Conservation (phyloP, 2,888 invertebrate species). For the Lathronympha strigana region DNA sequence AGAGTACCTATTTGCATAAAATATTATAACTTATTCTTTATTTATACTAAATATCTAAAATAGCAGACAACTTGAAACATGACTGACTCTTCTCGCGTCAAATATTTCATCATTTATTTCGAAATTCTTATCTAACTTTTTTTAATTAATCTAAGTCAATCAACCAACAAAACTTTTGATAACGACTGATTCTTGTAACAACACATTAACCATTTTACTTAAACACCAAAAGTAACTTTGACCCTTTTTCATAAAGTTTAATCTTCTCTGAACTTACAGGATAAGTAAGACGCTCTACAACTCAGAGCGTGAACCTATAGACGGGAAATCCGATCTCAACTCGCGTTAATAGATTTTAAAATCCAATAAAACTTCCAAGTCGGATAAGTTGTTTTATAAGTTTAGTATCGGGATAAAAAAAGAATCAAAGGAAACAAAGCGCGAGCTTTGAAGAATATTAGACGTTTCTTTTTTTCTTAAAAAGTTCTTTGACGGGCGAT, state of each 20-base stretch:
- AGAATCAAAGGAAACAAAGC: slow-evolving; percentile 3
- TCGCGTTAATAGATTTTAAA: neutral
- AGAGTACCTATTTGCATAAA: too few species aligned
- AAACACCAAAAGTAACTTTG: neutral
- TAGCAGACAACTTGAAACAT: neutral
- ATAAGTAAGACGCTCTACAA: neutral
- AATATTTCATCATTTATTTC: slow-evolving; percentile 5
- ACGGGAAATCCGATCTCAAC: neutral
- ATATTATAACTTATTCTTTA: too few species aligned
- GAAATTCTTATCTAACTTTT: slow-evolving; percentile 13
- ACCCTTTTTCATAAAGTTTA: neutral
- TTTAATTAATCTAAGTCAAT: slow-evolving; percentile 25
- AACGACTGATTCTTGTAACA: neutral
- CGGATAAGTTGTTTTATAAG: neutral
- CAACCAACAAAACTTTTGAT: slow-evolving; percentile 9
- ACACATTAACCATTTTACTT: neutral
- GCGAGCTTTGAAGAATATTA: slow-evolving; percentile 18
- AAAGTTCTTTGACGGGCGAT: neutral
- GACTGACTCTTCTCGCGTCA: slow-evolving; percentile 9
- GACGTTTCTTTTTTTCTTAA: slow-evolving; percentile 6
- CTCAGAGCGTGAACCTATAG: neutral
- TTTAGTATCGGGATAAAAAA: neutral
- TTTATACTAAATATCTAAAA: too few species aligned
- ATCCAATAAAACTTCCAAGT: neutral
- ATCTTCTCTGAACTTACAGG: neutral